phyloP scores from a whole-genome alignment of 2,797 vertebrate genomes.

The Liparis tanakae region DNA sequence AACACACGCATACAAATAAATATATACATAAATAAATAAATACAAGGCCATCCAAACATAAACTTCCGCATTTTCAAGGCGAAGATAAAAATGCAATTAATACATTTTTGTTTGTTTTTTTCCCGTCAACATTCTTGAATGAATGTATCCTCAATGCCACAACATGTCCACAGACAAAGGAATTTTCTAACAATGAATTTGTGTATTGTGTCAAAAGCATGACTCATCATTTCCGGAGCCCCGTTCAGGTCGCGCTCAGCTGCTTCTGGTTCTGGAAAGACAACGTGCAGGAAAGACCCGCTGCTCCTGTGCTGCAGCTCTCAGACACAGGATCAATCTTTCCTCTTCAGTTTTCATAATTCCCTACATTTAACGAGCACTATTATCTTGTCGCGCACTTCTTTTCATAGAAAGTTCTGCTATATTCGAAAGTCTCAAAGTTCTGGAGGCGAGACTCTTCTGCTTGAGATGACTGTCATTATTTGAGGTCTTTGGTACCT shows the following conservation, averaged over 20 bases:
- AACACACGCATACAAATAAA: too few species aligned
- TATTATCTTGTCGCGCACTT: too few species aligned
- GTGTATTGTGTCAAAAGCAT: too few species aligned
- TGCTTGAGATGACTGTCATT: background rate
- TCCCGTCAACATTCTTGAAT: background rate
- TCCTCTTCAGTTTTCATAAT: background rate
- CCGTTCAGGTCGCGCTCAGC: too few species aligned
- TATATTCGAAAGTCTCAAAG: background rate
- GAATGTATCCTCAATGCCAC: background rate
- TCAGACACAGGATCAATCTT: background rate
- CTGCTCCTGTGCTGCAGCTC: background rate
- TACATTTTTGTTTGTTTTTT: too few species aligned
- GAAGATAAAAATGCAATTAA: background rate
- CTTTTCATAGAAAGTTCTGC: background rate
- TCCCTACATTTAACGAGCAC: background rate
- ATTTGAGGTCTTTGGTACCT: background rate
- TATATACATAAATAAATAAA: too few species aligned
- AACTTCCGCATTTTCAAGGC: too few species aligned
- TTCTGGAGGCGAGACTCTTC: background rate
- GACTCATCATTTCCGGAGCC: background rate
- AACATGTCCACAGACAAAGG: background rate
- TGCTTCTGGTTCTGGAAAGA: background rate
- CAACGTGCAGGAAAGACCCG: too few species aligned
- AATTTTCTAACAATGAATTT: background rate
- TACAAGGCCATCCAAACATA: too few species aligned